Evolutionary conservation across 1,140 invertebrate species (phyloP), one percentile per base, ranked within the genome.

Genomic region (Conopomorpha cramerella): DNA sequence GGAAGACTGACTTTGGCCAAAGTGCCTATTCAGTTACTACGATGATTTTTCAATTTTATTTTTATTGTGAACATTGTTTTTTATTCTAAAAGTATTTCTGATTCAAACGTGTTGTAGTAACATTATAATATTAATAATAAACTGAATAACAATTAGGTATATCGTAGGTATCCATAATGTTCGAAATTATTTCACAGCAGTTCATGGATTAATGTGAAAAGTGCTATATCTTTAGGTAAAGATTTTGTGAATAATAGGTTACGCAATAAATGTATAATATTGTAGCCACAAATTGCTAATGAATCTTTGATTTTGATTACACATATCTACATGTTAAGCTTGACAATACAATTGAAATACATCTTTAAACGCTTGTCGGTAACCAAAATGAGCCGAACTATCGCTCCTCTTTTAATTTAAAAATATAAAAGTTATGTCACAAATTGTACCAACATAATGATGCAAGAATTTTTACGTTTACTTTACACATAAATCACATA

Each of bases 301-400:
- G n/a, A n/a, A n/a, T n/a, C n/a, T n/a, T n/a, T n/a, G n/a, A n/a
- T n/a, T n/a, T n/a, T n/a, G n/a, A n/a, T n/a, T n/a, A n/a, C n/a
- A n/a, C n/a, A 54, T 58, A 51, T 72, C 67, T 74, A 74, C 30
- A 72, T 71, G 67, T 59, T 66, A 67, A 48, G 70, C 70, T 74
- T 72, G 70, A 74, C 67, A 74, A 74, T 73, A 73, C 68, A 46
- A 60, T 57, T 61, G 61, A 70, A 48, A 55, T 64, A 63, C 51
- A 62, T 55, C 39, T 45, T 49, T 53, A 55, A 38, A 17, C 19
- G 8, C 25, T 10, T 23, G 25, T 31, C 17, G n/a, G n/a, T n/a
- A n/a, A n/a, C n/a, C n/a, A n/a, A n/a, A n/a, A n/a, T n/a, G n/a
- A n/a, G n/a, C n/a, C n/a, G n/a, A n/a, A n/a, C n/a, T n/a, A n/a